These are phyloP conservation scores for Chrysaora quinquecirrha DNA, from an alignment of 30 jellyfish, hydroid and myxozoan species.

Conservation along the genomic window DNA sequence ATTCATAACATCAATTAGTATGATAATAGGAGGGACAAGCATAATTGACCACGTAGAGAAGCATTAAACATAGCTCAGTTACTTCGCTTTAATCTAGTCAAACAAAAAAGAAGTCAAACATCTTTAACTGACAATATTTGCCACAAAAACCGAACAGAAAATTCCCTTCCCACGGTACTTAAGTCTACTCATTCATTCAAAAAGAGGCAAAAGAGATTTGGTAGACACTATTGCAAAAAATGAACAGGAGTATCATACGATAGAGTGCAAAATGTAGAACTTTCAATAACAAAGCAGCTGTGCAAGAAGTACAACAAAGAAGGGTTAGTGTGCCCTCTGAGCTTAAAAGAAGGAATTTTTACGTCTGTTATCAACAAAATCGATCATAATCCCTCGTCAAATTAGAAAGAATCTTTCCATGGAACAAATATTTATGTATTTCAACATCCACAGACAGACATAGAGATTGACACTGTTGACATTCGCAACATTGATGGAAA, in stretches of 20 bases:
- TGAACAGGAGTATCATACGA: neutral
- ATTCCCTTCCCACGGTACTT: slow-evolving; percentile 8
- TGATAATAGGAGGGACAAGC: neutral
- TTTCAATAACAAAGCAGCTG: neutral
- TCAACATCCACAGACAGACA: too few relatives aligned
- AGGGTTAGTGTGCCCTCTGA: slow-evolving; percentile 26
- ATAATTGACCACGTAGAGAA: neutral
- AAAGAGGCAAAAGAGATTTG: neutral
- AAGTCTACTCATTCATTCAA: slow-evolving; percentile 9
- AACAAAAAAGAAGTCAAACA: neutral
- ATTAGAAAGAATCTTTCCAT: slow-evolving; percentile 1
- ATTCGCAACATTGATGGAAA: too few relatives aligned
- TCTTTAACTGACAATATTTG: neutral
- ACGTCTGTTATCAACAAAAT: slow-evolving; percentile 28
- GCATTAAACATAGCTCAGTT: neutral
- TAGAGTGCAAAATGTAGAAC: neutral
- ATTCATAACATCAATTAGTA: too few relatives aligned
- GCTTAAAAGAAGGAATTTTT: neutral
- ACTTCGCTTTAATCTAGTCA: neutral
- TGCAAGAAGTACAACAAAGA: neutral
- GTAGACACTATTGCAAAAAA: neutral
- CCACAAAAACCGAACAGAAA: neutral
- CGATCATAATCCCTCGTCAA: slow-evolving; percentile 24
- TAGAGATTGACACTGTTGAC: too few relatives aligned
- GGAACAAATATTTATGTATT: slow-evolving; percentile 29